Percentiles rank a stretch among this genome's conserved stretches.
Evolutionary conservation across 2,113 vertebrate species (phyloP).

Genomic region (Poecilia latipinna): DNA sequence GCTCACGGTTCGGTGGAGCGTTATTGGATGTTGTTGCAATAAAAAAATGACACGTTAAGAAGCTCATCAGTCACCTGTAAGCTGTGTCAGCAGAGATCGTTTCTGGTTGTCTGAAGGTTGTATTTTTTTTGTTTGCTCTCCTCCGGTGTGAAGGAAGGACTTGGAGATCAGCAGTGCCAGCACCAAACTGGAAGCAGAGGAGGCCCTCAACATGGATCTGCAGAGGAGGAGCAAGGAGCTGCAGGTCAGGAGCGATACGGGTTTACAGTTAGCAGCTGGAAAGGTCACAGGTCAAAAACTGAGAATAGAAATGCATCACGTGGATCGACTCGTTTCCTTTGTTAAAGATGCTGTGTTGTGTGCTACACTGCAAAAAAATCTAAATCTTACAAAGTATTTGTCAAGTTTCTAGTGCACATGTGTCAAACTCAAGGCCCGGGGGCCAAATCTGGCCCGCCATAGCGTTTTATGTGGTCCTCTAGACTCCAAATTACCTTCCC

Average conservation of each 20-base stretch:
- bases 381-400: no score
- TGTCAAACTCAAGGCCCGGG: no score
- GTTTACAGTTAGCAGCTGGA: background rate
- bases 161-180: constrained; percentile 76
- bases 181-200: constrained; percentile 77
- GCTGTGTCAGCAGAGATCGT: background rate
- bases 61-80: background rate
- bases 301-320: background rate
- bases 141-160: constrained; percentile 76
- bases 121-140: background rate
- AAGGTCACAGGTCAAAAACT: background rate
- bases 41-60: background rate
- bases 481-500: no score
- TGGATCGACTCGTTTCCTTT: background rate
- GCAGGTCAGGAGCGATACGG: constrained; percentile 67
- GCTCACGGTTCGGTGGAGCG: constrained; percentile 1
- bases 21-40: constrained; percentile 8
- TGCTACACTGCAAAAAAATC: background rate
- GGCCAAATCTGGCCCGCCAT: no score
- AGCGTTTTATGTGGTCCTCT: no score
- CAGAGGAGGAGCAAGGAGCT: constrained; percentile 78
- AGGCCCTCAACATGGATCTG: constrained; percentile 71
- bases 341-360: background rate
- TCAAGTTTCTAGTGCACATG: no score
- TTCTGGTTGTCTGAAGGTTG: background rate